Evolutionary conservation across 1,140 invertebrate genomes (phyloP).

Genomic region (Ostrea edulis): DNA sequence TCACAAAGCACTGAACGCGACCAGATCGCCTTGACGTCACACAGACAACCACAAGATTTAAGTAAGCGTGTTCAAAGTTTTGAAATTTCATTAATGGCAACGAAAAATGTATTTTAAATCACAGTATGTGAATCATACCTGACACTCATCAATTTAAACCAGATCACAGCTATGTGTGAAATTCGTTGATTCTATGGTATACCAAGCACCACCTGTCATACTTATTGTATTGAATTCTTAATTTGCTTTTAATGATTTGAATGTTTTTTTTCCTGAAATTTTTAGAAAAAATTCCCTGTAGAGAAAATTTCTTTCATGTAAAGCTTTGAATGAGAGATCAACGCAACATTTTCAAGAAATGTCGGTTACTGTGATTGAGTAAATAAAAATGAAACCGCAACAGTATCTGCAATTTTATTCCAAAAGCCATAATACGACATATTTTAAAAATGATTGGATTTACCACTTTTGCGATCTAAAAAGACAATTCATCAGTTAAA

Average conservation of each 20-base stretch:
- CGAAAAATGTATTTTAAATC: conserved; percentile 27
- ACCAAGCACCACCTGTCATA: background rate
- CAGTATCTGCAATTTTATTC: no score
- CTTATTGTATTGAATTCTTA: background rate
- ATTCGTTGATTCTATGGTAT: background rate
- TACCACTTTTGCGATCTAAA: no score
- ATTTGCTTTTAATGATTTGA: background rate
- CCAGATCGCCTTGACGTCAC: conserved; percentile 1
- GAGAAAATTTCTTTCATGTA: background rate
- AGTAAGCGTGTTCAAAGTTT: background rate
- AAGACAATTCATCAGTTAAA: no score
- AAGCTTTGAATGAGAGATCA: no score
- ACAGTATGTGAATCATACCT: conserved; percentile 7
- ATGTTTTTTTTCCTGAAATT: background rate
- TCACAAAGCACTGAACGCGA: background rate
- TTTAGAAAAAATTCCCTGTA: background rate
- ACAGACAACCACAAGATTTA: conserved; percentile 1
- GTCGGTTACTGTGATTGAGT: no score
- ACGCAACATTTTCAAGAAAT: no score
- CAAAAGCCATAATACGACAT: no score
- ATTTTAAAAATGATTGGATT: no score
- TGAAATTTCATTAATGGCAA: background rate
- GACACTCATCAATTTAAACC: conserved; percentile 4
- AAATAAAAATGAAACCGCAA: no score
- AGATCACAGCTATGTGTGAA: background rate